Conservation (phyloP, 1,140 invertebrate genomes). For the Manduca sexta region DNA sequence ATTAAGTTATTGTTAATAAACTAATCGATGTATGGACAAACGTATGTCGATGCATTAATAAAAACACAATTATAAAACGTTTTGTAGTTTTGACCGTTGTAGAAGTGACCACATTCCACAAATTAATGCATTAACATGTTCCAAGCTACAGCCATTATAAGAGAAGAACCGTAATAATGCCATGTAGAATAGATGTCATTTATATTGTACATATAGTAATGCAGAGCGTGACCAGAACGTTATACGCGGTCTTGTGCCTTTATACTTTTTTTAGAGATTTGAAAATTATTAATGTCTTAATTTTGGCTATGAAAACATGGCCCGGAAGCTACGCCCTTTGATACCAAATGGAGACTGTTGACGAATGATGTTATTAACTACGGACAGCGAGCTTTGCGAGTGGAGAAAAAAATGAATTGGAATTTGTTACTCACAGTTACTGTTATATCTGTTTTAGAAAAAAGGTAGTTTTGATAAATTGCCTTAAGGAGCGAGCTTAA, state of each 20-base stretch:
- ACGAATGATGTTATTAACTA: slow-evolving; percentile 42
- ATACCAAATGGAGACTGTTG: slow-evolving; percentile 26
- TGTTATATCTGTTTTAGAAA: too few relatives aligned
- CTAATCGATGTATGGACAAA: too few relatives aligned
- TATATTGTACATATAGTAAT: slow-evolving; percentile 30
- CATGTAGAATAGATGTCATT: slow-evolving; percentile 41
- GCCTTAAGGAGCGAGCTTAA: too few relatives aligned
- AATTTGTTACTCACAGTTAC: too few relatives aligned
- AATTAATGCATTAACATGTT: slow-evolving; percentile 54
- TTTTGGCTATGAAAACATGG: slow-evolving; percentile 46
- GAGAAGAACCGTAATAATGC: slow-evolving; percentile 27
- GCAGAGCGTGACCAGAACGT: slow-evolving; percentile 51
- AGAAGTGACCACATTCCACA: too few relatives aligned
- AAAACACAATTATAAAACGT: too few relatives aligned
- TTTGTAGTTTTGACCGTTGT: too few relatives aligned
- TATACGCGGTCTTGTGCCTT: slow-evolving; percentile 52
- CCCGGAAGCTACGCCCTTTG: slow-evolving; percentile 41
- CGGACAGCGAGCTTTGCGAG: too few relatives aligned
- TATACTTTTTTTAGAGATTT: slow-evolving; percentile 41
- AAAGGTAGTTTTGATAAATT: too few relatives aligned
- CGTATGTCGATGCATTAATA: too few relatives aligned
- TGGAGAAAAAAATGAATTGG: too few relatives aligned
- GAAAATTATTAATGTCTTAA: slow-evolving; percentile 64
- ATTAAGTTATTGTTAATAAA: too few relatives aligned
- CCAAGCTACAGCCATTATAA: slow-evolving; percentile 1